These are phyloP conservation scores for Sinella curviseta DNA, from an alignment of 1,140 invertebrate species.

Conservation along the genomic window DNA sequence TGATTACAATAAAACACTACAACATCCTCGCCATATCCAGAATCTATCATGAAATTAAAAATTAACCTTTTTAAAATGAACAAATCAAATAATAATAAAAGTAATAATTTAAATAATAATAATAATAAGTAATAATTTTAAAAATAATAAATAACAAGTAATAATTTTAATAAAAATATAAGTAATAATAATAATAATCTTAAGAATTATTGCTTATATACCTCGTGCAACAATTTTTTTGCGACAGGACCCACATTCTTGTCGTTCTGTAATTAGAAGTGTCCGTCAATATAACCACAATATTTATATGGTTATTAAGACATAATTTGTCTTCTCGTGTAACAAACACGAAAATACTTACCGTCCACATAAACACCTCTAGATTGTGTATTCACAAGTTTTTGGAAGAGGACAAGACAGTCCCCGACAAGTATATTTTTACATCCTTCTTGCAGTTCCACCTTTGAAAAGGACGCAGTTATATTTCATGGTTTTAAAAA, in stretches of 20 bases:
- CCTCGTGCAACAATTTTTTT: conserved; percentile 70
- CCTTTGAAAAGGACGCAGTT: conserved; percentile 54
- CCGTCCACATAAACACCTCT: conserved; percentile 71
- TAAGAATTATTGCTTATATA: conserved; percentile 50
- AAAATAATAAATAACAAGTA: conserved; percentile 40
- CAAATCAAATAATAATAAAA: background rate
- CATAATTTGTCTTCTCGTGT: too few species aligned
- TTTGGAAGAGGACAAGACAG: conserved; percentile 85
- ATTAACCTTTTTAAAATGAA: background rate
- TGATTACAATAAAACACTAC: conserved; percentile 86
- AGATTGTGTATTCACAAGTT: conserved; percentile 73
- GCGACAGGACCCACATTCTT: conserved; percentile 74
- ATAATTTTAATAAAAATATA: conserved; percentile 28
- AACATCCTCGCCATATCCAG: conserved; percentile 64
- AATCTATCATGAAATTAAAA: conserved; percentile 57
- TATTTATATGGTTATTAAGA: background rate
- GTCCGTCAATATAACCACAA: background rate
- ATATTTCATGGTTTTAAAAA: background rate
- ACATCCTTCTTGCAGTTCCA: conserved; percentile 84
- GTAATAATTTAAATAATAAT: conserved; percentile 40
- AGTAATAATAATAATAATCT: conserved; percentile 28
- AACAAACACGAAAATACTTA: conserved; percentile 50
- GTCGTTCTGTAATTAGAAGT: conserved; percentile 61
- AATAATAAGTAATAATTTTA: conserved; percentile 49
- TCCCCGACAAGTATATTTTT: conserved; percentile 83